Base-by-base conservation (phyloP, 2,113 vertebrate genomes). In the Petrocephalus zakoni region DNA sequence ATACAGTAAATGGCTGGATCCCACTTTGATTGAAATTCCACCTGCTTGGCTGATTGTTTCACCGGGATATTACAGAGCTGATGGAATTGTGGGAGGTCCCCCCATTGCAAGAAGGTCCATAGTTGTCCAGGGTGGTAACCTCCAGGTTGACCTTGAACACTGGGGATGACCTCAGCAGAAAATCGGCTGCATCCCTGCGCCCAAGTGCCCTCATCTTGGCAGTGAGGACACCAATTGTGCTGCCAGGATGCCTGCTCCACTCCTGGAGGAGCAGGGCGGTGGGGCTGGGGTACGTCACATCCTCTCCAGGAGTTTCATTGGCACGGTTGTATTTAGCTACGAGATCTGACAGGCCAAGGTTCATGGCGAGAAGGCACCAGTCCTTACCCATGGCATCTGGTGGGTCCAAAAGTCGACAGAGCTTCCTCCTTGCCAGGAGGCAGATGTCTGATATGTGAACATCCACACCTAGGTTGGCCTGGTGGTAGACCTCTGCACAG, bases 291-390 rank as follows among this genome's bases (percentile, higher is more conserved):
- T 94, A 90, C 88, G 94, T 95, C 51, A 4, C 82, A 64, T 91
- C 55, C 61, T 94, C 93, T 88, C 90, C 95, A 78, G 95, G 92
- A 56, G 93, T 90, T 89, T 96, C 96, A 2, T 95, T 96, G 37
- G 92, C 93, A 88, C 92, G 94, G 92, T 97, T 97, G 90, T 98
- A 95, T 90, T 97, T 98, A 87, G 98, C 98, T 92, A 99, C 98
- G 87, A 99, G 94, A 3, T 99, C 98, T 0, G 96, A 96, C 58
- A 99, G 97, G 89, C 98, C 97, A 85, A 99, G 93, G 94, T 99
- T 99, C 97, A 99, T 99, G 91, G 98, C 98, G 47, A 99, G 95
- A 93, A 99, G 97, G 94, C 98, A 99, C 98, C 98, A 99, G 90
- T 99, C 98, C 93, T 99, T 99, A 75, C 98, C 98, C 93, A 99